Conservation (phyloP, 2,888 invertebrate genomes). For the Metalampra italica region DNA sequence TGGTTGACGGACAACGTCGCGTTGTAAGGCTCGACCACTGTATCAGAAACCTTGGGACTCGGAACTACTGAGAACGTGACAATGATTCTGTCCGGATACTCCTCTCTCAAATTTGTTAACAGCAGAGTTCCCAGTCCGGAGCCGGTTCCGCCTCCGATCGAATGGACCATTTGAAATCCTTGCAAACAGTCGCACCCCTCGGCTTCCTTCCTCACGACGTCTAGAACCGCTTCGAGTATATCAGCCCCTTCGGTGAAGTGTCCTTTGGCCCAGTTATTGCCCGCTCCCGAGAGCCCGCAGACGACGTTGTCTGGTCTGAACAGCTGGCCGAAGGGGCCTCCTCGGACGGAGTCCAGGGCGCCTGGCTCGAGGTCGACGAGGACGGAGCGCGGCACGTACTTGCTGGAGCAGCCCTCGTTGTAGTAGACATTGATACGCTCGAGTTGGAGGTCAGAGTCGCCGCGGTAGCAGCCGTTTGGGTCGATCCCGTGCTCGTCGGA, state of each 20-base stretch:
- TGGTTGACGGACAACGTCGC: slow-evolving; percentile 82
- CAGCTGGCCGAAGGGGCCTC: slow-evolving; percentile 81
- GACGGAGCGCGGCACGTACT: slow-evolving; percentile 59
- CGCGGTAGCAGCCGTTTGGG: slow-evolving; percentile 73
- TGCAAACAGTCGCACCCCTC: slow-evolving; percentile 83
- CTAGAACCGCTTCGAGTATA: slow-evolving; percentile 78
- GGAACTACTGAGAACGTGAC: slow-evolving; percentile 84
- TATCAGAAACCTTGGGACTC: slow-evolving; percentile 86
- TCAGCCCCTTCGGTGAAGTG: slow-evolving; percentile 83
- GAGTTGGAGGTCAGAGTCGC: slow-evolving; percentile 83
- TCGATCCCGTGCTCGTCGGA: slow-evolving; percentile 88
- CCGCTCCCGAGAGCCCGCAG: slow-evolving; percentile 77
- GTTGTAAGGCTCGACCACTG: slow-evolving; percentile 82
- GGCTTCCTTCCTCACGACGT: slow-evolving; percentile 77
- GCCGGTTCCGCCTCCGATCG: slow-evolving; percentile 85
- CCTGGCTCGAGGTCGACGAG: slow-evolving; percentile 60
- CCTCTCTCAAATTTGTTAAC: slow-evolving; percentile 82
- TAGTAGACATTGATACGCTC: slow-evolving; percentile 88
- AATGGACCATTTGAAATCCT: slow-evolving; percentile 82
- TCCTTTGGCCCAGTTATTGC: slow-evolving; percentile 81
- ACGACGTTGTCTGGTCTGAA: slow-evolving; percentile 86
- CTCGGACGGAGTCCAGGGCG: slow-evolving; percentile 81
- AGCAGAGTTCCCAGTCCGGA: slow-evolving; percentile 85
- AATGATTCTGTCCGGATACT: slow-evolving; percentile 85
- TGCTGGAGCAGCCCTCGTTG: slow-evolving; percentile 78